Conservation (phyloP, 2,113 vertebrate species). For the Dolichotis patagonum region DNA sequence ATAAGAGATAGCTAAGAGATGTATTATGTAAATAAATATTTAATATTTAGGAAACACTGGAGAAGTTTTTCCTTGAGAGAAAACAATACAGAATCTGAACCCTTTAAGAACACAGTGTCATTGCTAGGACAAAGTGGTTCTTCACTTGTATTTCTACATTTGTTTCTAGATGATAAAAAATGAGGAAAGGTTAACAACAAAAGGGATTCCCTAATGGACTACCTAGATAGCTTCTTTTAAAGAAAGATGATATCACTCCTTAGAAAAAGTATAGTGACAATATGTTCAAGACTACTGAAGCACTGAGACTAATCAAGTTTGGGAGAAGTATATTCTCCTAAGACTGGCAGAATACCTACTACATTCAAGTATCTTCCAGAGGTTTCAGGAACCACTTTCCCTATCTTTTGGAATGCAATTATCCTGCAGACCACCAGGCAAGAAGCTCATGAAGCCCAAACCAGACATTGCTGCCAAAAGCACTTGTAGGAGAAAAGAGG, state of each 20-base stretch:
- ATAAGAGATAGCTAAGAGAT: neutral
- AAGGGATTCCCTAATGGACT: neutral
- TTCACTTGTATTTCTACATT: neutral
- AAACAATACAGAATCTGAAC: neutral
- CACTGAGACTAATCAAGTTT: neutral
- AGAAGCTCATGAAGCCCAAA: conserved; percentile 56
- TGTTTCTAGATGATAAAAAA: neutral
- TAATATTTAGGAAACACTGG: neutral
- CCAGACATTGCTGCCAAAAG: conserved; percentile 44
- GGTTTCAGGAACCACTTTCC: neutral
- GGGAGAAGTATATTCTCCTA: neutral
- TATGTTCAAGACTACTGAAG: neutral
- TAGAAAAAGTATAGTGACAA: conserved; percentile 23
- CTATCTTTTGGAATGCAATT: conserved; percentile 66
- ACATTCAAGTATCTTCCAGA: neutral
- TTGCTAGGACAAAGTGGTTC: neutral
- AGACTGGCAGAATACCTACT: neutral
- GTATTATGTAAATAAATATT: neutral
- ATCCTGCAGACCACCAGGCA: conserved; percentile 55
- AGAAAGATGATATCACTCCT: neutral
- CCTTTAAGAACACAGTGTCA: neutral
- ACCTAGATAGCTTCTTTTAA: neutral
- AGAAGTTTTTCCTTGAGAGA: neutral
- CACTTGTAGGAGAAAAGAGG: conserved; percentile 6
- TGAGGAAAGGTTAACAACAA: neutral